These are phyloP conservation scores for Hetaerina americana DNA, from an alignment of 1,140 invertebrate species.

Conservation along the genomic window DNA sequence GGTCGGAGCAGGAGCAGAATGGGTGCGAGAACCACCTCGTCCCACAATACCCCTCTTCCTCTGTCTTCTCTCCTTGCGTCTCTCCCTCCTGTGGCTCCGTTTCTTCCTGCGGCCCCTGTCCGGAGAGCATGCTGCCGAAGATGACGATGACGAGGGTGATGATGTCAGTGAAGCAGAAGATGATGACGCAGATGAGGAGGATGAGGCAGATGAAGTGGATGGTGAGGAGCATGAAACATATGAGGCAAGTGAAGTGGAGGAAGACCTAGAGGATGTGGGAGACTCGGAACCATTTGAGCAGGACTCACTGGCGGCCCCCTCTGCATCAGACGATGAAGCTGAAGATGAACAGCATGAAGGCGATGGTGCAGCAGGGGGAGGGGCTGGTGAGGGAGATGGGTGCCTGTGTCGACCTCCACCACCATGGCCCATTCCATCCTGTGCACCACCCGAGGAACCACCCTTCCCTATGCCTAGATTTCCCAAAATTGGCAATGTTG, in stretches of 20 bases:
- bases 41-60: too few species aligned
- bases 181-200: neutral
- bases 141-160: neutral
- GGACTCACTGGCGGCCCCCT: too few species aligned
- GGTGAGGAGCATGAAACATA: neutral
- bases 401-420: neutral
- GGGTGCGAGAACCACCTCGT: too few species aligned
- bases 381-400: neutral
- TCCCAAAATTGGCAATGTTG: constrained; percentile 57
- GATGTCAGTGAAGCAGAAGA: neutral
- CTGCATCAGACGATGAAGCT: neutral
- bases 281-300: neutral
- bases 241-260: neutral
- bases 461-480: constrained; percentile 34
- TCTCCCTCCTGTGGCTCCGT: neutral
- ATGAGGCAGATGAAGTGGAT: neutral
- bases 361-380: constrained; percentile 4
- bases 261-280: neutral
- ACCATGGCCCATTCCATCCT: constrained; percentile 13
- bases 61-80: too few species aligned
- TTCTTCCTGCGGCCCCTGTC: neutral
- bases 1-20: neutral
- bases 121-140: neutral
- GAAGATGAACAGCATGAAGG: constrained; percentile 9
- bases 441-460: constrained; percentile 22